Evolutionary conservation across 2,888 invertebrate genomes (phyloP).

Genomic region (Dynastes maya): DNA sequence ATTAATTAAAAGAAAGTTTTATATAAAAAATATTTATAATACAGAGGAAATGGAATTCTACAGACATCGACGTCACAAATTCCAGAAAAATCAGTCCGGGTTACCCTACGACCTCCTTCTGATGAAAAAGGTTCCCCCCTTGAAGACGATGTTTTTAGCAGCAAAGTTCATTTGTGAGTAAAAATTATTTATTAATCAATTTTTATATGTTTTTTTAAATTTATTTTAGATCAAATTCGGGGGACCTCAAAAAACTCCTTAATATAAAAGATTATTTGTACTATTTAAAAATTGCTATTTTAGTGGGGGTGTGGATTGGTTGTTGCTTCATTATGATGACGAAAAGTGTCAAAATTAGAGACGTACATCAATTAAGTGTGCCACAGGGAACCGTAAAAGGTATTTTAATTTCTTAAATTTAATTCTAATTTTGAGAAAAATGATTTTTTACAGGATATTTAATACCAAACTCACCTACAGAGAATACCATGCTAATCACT

Average conservation of each 20-base stretch:
- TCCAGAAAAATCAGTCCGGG: not conserved
- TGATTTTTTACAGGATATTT: constrained; percentile 58
- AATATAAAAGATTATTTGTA: constrained; percentile 56
- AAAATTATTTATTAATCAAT: not conserved
- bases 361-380: constrained; percentile 73
- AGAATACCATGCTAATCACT: constrained; percentile 72
- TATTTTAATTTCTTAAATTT: not conserved
- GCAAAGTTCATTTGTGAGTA: constrained; percentile 48
- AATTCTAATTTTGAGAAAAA: constrained; percentile 32
- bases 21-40: no score
- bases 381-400: constrained; percentile 19
- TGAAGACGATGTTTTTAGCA: constrained; percentile 51
- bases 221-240: constrained; percentile 25
- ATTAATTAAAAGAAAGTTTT: not conserved
- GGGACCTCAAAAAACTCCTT: constrained; percentile 50
- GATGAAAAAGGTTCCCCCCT: constrained; percentile 15
- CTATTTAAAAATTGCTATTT: constrained; percentile 73
- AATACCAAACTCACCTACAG: constrained; percentile 62
- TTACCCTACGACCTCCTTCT: not conserved
- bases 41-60: not conserved
- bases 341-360: constrained; percentile 78
- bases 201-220: not conserved
- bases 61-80: not conserved
- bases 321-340: constrained; percentile 80
- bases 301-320: constrained; percentile 78